A percentile compares a stretch with the other conserved stretches of the same genome.
These are phyloP conservation scores for Rhimphoctona megacephalus DNA, from an alignment of 2,888 invertebrate species.

Conservation along the genomic window DNA sequence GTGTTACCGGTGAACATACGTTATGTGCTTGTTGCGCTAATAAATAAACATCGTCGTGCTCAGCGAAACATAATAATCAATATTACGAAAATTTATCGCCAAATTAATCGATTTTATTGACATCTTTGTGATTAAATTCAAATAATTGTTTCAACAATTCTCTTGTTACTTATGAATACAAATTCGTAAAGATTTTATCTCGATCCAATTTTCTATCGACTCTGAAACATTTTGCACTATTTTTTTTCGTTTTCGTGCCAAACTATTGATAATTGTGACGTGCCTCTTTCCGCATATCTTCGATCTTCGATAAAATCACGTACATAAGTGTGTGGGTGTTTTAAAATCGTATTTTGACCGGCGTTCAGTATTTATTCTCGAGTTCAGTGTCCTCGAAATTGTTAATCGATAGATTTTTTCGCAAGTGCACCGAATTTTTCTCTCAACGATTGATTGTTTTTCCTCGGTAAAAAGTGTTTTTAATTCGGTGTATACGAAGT, in stretches of 20 bases:
- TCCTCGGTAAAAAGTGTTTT: constrained; percentile 11
- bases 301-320: constrained; percentile 22
- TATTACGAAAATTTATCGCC: neutral
- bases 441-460: constrained; percentile 18
- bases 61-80: neutral
- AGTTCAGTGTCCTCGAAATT: constrained; percentile 49
- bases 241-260: constrained; percentile 54
- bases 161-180: neutral
- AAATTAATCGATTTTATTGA: neutral
- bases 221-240: constrained; percentile 9
- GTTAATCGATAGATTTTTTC: constrained; percentile 12
- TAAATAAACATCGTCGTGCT: neutral
- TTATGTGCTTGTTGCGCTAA: constrained; percentile 27
- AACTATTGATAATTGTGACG: constrained; percentile 58
- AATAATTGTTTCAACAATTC: neutral
- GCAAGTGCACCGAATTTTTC: constrained; percentile 8
- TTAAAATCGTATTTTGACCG: constrained; percentile 47
- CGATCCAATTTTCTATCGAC: constrained; percentile 45
- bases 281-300: constrained; percentile 39
- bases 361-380: constrained; percentile 44
- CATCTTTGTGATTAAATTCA: neutral
- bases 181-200: constrained; percentile 33
- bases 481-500: constrained; percentile 19
- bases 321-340: neutral
- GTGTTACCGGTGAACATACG: constrained; percentile 19